Base-by-base conservation (phyloP, 2,888 invertebrate species). In the Rapana venosa region DNA sequence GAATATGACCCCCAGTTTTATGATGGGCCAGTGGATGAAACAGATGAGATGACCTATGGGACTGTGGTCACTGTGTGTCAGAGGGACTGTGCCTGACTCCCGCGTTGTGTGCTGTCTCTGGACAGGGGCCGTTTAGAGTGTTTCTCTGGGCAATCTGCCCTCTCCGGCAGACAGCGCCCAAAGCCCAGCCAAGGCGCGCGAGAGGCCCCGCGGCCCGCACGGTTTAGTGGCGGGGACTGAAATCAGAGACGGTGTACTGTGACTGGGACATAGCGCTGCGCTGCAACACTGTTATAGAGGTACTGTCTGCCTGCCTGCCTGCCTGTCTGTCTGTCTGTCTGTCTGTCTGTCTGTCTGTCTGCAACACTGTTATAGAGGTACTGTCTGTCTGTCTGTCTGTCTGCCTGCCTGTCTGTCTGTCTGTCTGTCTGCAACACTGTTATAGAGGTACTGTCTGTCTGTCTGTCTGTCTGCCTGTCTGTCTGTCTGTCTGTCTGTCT, bases 141-240 rank as follows among this genome's bases (percentile, higher is more conserved):
- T n/a, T n/a, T 88, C 88, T 66, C 84, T 88, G 26, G 88, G 88
- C 35, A 88, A 88, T n/a, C n/a, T 70, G 83, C 84, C 5, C 47
- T 88, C 13, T 32, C 83, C 17, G 83, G 83, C 26, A 15, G 17
- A 1, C 32, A 86, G 22, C 20, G 32, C 26, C 77, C 77, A 13
- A 32, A 32, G 32, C 15, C 35, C 30, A 32, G 15, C 32, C n/a
- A 20, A 32, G 2, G 32, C 17, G 32, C 20, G 26, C 32, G 32
- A 79, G 77, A 79, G 26, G 77, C 30, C 30, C 13, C 30, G 17
- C 77, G 32, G 13, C 32, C 32, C 17, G 11, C 32, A 13, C 13
- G 77, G 77, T 32, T 84, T 30, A 84, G 11, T 47, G 84, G 4
- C 84, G 47, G 26, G 84, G 84, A 1, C 47, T 84, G 0, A 84